Percentiles rank a stretch among this genome's conserved stretches.
Evolutionary conservation across 2,113 vertebrate genomes (phyloP).

Genomic region (Microtus pennsylvanicus): DNA sequence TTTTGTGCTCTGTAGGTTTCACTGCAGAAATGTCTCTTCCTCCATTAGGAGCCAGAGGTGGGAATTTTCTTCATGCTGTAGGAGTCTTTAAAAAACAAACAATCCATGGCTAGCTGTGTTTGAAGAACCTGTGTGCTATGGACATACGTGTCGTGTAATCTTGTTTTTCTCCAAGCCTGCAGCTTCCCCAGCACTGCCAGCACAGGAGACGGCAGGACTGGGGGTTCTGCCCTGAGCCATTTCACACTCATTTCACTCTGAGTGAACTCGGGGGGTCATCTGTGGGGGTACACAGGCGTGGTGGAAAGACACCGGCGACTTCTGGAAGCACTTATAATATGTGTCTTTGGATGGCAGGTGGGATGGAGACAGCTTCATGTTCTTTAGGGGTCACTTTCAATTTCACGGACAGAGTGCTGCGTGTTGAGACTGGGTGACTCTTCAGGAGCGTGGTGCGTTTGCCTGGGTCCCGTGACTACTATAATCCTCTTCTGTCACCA

Average conservation of each 20-base stretch:
- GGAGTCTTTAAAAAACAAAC: neutral
- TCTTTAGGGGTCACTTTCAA: neutral
- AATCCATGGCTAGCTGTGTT: neutral
- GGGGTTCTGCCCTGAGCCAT: neutral
- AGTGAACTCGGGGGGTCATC: neutral
- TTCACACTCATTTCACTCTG: neutral
- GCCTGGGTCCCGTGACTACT: neutral
- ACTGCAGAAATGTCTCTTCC: neutral
- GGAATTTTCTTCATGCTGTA: neutral
- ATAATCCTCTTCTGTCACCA: neutral
- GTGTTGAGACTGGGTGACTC: neutral
- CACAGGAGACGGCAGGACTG: neutral
- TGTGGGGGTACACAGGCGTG: neutral
- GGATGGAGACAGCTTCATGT: slow-evolving; percentile 27
- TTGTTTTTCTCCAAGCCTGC: neutral
- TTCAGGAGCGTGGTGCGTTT: neutral
- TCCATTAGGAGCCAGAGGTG: neutral
- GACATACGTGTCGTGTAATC: neutral
- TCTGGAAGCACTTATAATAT: slow-evolving; percentile 29
- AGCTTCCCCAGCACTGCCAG: neutral
- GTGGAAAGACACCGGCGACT: neutral
- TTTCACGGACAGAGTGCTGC: neutral
- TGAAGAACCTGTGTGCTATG: neutral
- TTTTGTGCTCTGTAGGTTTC: rapidly evolving
- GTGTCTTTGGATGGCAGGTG: neutral